Base-by-base conservation (phyloP, 64 coral and sea anemone species). In the Acropora yongei region DNA sequence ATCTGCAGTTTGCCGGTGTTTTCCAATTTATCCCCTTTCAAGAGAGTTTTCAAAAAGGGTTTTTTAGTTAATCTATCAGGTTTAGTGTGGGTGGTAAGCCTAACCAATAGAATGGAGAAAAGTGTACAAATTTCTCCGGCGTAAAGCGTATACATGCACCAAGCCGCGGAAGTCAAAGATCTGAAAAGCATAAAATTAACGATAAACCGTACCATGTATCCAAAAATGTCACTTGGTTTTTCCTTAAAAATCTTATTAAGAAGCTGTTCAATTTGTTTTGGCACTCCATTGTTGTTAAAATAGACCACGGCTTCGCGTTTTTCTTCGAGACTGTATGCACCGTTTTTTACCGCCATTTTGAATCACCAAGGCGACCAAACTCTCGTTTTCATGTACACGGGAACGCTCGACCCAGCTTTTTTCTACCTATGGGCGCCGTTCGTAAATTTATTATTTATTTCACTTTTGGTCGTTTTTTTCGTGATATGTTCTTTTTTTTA, bases 201-300 rank as follows among this genome's bases (percentile, higher is more conserved):
- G 6, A 47, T 78, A 20, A 57, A 78, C 86, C 85, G 65, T 84
- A 98, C 96, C 96, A 98, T 98, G 50, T 98, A 98, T 78, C 96
- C 96, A 92, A 89, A 98, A 7, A 98, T 86, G 60, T 98, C 96
- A 1, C 66, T 88, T 73, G 96, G 93, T 14, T 98, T 95, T 87
- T 98, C 96, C 75, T 93, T 92, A 86, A 93, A 95, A 90, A 98
- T 98, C 82, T 89, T 74, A 82, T 98, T 98, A 80, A 98, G 93
- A 89, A 98, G 93, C 55, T 98, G 72, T 69, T 98, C 96, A 41
- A 98, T 93, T 46, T 95, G 90, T 81, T 93, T 92, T 57, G 96
- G 96, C 10, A 98, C 93, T 94, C 95, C 83, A 73, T 98, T 98
- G 73, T 94, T 87, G 66, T 90, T 90, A 42, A 90, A 98, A 95